A percentile compares a stretch with the other conserved stretches of the same genome.
Conservation (phyloP, 2,888 invertebrate species). For the Phytoseiulus persimilis region DNA sequence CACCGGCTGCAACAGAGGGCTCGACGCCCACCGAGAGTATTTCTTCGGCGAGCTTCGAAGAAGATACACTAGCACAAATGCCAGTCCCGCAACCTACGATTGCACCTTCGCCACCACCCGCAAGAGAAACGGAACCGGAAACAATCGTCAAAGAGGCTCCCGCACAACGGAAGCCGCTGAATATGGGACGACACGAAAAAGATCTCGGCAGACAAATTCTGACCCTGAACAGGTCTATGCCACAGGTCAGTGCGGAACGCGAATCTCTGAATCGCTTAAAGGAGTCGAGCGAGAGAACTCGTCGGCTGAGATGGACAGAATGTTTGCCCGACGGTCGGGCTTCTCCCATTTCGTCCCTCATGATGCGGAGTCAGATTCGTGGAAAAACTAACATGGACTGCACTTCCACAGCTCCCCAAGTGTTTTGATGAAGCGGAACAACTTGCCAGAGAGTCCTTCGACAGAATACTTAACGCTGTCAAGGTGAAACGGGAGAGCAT, state of each 20-base stretch:
- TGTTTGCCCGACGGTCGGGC: too few species aligned
- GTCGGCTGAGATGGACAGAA: too few species aligned
- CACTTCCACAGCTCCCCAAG: background rate
- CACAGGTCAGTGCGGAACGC: background rate
- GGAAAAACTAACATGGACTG: background rate
- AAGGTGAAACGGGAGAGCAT: constrained; percentile 6
- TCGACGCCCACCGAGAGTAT: constrained; percentile 32
- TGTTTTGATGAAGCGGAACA: constrained; percentile 28
- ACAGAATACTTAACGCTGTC: constrained; percentile 12
- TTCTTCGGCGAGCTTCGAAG: constrained; percentile 19
- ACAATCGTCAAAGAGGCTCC: background rate
- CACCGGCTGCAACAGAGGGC: background rate
- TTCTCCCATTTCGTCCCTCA: too few species aligned
- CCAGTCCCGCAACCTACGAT: background rate
- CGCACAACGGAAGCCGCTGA: background rate
- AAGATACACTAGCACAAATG: background rate
- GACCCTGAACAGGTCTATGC: background rate
- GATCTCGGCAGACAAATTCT: constrained; percentile 25
- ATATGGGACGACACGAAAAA: constrained; percentile 13
- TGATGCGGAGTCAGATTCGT: too few species aligned
- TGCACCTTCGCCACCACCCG: background rate
- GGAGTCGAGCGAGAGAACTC: background rate
- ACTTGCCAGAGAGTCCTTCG: background rate
- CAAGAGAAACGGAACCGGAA: background rate
- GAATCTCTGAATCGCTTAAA: too few species aligned